Evolutionary conservation across 2,113 vertebrate genomes (phyloP), one percentile per base, ranked within the genome.

Genomic region (Gallinago media): DNA sequence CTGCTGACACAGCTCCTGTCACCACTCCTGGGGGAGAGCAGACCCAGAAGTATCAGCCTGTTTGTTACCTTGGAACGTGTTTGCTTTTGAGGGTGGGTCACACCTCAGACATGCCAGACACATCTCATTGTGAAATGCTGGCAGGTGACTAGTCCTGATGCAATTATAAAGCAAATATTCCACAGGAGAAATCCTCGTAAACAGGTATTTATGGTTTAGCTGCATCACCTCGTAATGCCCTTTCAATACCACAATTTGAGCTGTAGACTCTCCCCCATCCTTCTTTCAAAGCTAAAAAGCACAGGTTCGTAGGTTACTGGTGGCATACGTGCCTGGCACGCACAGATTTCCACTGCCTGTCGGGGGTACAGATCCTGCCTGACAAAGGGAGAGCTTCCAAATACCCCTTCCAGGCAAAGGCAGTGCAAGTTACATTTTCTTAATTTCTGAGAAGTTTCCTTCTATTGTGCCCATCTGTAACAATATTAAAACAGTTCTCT

Each of bases 1-100:
- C 68, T 94, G 85, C 70, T 72, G 67, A 92, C 70, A 77, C 55
- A 85, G 71, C 59, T 94, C 77, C 47, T 63, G 73, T 47, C 59
- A 89, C 36, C 67, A 52, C 29, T 78, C 58, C 59, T 16, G 8
- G 19, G n/a, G 62, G 36, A 50, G 50, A 88, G 85, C 55, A 86
- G 11, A 92, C 15, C 40, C 11, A 21, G n/a, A 94, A 94, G 59
- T 23, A 66, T 25, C 36, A 94, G 79, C 44, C 68, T 94, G 59
- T 52, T 59, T 94, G 59, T 52, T 59, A 78, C 83, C 63, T 92
- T 62, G 26, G 22, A 56, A 77, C 55, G 65, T 74, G 52, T 62
- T 89, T 84, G 26, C 49, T 80, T 80, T 58, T 65, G 71, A 61
- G 79, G 66, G 72, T 8, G 87, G 73, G 17, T 78, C 78, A 76